Evolutionary conservation across 92 coral and sea anemone species (phyloP), one percentile per base, ranked within the genome.

Genomic region (Blastomussa wellsi): DNA sequence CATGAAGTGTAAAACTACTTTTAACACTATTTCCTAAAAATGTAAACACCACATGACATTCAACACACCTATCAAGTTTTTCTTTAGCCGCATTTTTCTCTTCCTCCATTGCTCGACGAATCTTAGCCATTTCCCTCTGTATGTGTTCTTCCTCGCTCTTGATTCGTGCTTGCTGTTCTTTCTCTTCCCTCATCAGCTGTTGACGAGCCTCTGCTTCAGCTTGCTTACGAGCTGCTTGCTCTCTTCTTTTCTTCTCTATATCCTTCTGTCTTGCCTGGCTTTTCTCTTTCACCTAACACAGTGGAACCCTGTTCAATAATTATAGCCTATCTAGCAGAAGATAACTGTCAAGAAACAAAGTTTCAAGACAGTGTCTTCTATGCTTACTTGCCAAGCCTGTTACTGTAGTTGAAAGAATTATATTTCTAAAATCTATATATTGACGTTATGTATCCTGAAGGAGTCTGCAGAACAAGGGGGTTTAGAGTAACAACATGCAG

Each of bases 201-300:
- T 93, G 93, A 42, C 99, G 89, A n/a, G 99, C 99, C 57, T 92
- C 90, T 51, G 87, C 86, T 68, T 94, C 98, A 19, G 98, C 99
- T 79, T 92, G 94, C 77, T 94, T 96, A 33, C 89, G 91, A 42
- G 96, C 94, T 64, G 90, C 78, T 19, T 85, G 90, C 24, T 94
- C 93, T 78, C 93, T 84, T 86, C 92, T 83, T 41, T 93, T 86
- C 59, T 86, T 91, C 82, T 94, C 96, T 59, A 91, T 76, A 12
- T 92, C 95, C 66, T 88, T 87, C 73, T 88, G 92, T 65, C 98
- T 84, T 39, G 89, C 88, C 42, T 89, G 92, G 73, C 95, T 93
- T 83, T 95, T 96, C 53, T 92, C 95, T 79, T 93, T 96, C 15
- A 96, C 99, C 99, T 96, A 53, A n/a, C 20, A 77, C 12, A 80